Percentiles rank a stretch among this genome's conserved stretches.
Conservation (phyloP, 2,797 vertebrate species). For the Peromyscus nudipes region DNA sequence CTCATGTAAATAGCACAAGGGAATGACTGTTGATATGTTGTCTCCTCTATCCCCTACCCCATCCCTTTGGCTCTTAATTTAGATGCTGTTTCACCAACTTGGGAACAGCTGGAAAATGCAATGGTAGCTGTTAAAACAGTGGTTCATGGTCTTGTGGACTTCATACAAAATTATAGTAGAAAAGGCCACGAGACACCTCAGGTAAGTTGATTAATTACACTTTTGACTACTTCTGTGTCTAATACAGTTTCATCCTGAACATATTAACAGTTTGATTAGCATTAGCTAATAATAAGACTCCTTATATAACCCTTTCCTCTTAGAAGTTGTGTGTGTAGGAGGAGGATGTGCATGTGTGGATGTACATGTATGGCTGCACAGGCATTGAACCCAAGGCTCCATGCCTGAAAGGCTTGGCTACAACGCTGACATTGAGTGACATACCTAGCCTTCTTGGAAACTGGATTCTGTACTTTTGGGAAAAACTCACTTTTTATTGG, state of each 20-base stretch:
- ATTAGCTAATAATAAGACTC: conserved; percentile 24
- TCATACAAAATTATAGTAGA: conserved; percentile 98
- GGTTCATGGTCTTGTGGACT: conserved; percentile 96
- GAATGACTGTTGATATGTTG: conserved; percentile 38
- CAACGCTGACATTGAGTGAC: neutral
- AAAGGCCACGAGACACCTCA: conserved; percentile 97
- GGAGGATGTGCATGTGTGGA: neutral
- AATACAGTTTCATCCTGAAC: neutral
- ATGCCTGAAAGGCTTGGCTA: neutral
- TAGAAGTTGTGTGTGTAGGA: neutral
- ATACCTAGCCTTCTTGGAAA: neutral
- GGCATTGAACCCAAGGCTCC: neutral
- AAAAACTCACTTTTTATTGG: conserved; percentile 42
- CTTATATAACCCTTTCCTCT: neutral
- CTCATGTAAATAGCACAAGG: conserved; percentile 33
- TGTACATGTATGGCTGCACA: neutral
- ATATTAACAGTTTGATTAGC: conserved; percentile 22
- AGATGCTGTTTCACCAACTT: conserved; percentile 94
- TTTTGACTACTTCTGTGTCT: conserved; percentile 14
- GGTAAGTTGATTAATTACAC: conserved; percentile 86
- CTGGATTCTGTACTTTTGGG: conserved; percentile 48
- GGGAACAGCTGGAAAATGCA: conserved; percentile 96
- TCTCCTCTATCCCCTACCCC: neutral
- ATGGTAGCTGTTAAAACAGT: conserved; percentile 97
- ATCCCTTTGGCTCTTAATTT: conserved; percentile 59